phyloP scores from a whole-genome alignment of 2,113 vertebrate genomes.

The Empidonax traillii region DNA sequence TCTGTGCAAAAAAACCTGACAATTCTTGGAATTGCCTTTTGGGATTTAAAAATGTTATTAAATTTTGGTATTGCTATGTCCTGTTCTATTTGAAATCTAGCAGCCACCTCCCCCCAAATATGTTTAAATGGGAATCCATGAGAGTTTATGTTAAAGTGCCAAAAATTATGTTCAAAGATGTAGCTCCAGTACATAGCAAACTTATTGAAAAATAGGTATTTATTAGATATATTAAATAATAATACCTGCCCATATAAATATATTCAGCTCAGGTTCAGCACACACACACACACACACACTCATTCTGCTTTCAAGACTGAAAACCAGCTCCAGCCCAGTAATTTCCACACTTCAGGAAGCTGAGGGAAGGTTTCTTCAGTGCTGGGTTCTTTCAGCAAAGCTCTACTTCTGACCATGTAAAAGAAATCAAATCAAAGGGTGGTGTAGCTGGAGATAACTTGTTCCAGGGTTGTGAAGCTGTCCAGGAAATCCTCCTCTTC shows the following conservation, averaged over 20 bases:
- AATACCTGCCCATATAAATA: background rate
- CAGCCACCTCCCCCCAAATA: background rate
- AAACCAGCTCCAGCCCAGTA: background rate
- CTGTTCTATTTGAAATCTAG: background rate
- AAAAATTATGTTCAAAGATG: background rate
- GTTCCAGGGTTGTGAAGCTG: conserved; percentile 89
- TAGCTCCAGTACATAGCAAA: background rate
- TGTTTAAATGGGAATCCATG: background rate
- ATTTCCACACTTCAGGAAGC: background rate
- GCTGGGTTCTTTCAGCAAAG: background rate
- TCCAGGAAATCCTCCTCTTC: conserved; percentile 95
- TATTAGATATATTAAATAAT: conserved; percentile 7
- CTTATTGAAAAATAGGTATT: background rate
- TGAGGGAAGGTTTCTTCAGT: background rate
- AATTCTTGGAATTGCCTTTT: accelerated
- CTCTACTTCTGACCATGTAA: background rate
- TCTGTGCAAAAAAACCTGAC: background rate
- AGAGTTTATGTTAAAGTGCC: background rate
- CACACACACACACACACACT: background rate
- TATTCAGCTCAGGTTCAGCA: background rate
- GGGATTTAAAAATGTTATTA: background rate
- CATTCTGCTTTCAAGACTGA: background rate
- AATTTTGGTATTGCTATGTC: background rate
- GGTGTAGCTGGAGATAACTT: conserved; percentile 91
- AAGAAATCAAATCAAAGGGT: conserved; percentile 68